Base-by-base conservation (phyloP, 2,113 vertebrate species). In the Siphamia tubifer region DNA sequence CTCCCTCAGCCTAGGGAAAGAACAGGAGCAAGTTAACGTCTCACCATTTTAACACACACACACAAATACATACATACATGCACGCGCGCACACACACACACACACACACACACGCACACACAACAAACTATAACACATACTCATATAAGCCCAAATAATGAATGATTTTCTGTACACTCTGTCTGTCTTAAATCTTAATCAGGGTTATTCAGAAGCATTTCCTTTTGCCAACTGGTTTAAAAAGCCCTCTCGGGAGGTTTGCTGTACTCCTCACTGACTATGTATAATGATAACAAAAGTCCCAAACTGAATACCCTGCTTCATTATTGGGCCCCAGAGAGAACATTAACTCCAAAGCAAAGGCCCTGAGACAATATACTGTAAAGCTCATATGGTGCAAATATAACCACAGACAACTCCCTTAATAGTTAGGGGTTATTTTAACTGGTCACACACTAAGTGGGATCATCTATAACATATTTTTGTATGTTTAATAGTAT, bases 1-100 rank as follows among this genome's bases (percentile, higher is more conserved):
- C 98, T 0, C 86, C 93, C 94, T 99, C 98, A 89, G 98, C 98
- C 98, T 99, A 36, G 19, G 45, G 77, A 13, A 21, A 42, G 65
- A 62, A 54, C 17, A 56, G 11, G 27, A 65, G 15, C 8, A 21
- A 0, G 45, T 8, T 4, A 6, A 20, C 25, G 24, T 0, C 4
- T 6, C 13, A 12, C 2, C 16, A 1, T 25, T 48, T 51, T 3
- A 23, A 58, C 44, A 48, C 4, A 58, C 35, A n/a, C n/a, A n/a
- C n/a, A n/a, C n/a, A n/a, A n/a, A n/a, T n/a, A n/a, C n/a, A n/a
- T n/a, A n/a, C n/a, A n/a, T n/a, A n/a, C n/a, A n/a, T n/a, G n/a
- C n/a, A n/a, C n/a, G n/a, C n/a, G n/a, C n/a, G n/a, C n/a, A n/a
- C n/a, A n/a, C n/a, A n/a, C n/a, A n/a, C n/a, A n/a, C n/a, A 49